Percentiles rank a stretch among this genome's conserved stretches.
phyloP scores from a whole-genome alignment of 2,888 invertebrate genomes.

The Periphyllus acericola region DNA sequence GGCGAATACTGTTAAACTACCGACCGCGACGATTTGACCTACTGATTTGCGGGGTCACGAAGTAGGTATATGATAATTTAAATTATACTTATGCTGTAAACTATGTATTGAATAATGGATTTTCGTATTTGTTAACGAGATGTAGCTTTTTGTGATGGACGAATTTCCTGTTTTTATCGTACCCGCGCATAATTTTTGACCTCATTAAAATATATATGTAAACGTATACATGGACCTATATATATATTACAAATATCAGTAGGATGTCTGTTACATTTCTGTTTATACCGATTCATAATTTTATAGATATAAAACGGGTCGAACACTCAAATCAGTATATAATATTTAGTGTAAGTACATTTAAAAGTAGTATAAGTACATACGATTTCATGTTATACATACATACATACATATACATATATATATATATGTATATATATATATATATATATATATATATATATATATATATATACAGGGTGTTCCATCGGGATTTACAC shows the following conservation, averaged over 20 bases:
- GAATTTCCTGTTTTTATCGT: neutral
- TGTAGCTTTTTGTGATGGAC: neutral
- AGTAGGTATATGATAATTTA: neutral
- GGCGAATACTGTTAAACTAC: neutral
- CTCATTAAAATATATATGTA: neutral
- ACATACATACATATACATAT: no score
- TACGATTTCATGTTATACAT: no score
- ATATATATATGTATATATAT: neutral
- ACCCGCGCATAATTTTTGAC: neutral
- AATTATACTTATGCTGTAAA: neutral
- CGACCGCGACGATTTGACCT: neutral
- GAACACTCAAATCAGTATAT: neutral
- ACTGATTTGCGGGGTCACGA: neutral
- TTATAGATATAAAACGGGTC: neutral
- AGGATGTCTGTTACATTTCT: neutral
- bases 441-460: neutral
- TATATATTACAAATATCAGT: neutral
- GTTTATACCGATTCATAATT: neutral
- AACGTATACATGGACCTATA: neutral
- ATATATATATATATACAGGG: no score
- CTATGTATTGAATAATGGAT: neutral
- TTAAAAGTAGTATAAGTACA: no score
- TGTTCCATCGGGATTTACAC: no score
- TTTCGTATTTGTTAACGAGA: neutral
- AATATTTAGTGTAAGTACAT: no score